Conservation (phyloP, 2,113 vertebrate species). For the Capra hircus region DNA sequence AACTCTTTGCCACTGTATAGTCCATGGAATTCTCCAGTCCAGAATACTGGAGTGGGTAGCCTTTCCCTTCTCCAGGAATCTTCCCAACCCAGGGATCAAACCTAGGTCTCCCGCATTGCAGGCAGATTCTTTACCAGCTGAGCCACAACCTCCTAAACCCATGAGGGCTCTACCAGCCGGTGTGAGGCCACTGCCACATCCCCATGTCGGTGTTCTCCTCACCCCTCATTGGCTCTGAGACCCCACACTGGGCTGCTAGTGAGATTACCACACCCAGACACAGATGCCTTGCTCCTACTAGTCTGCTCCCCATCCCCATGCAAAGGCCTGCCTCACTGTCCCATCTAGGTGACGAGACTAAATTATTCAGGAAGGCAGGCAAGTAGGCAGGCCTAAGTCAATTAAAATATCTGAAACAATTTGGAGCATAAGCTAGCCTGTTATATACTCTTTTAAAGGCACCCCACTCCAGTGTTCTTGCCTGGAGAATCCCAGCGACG, state of each 20-base stretch:
- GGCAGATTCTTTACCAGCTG: background rate
- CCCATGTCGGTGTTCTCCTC: background rate
- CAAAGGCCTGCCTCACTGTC: background rate
- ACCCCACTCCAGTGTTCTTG: too few relatives aligned
- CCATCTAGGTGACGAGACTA: background rate
- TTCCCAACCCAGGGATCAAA: background rate
- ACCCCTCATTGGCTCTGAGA: background rate
- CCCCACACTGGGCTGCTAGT: background rate
- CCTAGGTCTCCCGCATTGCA: background rate
- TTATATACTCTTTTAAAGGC: background rate
- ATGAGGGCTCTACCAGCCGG: background rate
- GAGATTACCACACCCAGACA: background rate
- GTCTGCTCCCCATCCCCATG: background rate
- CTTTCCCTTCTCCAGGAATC: background rate
- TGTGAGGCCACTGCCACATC: fast-evolving
- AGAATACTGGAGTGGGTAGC: background rate
- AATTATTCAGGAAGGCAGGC: background rate
- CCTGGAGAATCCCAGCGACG: too few relatives aligned
- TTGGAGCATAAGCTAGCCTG: background rate
- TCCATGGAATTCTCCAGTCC: background rate
- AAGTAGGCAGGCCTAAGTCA: background rate
- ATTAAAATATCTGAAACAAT: background rate
- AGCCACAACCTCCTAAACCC: background rate
- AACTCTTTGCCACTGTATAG: background rate
- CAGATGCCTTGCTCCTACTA: background rate